Conservation (phyloP, 23 tunicate genomes). For the Styela clava region DNA sequence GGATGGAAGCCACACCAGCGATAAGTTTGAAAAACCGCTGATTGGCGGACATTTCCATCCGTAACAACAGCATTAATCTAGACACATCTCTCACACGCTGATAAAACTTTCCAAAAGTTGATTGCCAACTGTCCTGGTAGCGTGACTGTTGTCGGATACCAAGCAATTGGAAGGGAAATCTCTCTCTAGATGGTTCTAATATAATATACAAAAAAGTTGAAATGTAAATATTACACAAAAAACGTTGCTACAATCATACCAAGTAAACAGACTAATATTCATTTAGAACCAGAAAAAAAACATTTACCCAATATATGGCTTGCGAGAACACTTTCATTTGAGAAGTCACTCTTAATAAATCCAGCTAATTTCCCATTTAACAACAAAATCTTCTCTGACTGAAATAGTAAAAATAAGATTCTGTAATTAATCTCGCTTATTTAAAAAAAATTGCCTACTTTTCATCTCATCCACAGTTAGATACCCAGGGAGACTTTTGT, state of each 20-base stretch:
- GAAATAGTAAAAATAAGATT: no score
- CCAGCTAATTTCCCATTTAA: conserved; percentile 39
- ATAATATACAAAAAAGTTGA: background rate
- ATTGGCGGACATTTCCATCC: background rate
- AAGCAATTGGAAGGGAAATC: background rate
- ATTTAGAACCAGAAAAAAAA: no score
- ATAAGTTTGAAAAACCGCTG: background rate
- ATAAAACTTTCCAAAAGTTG: background rate
- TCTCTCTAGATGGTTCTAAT: background rate
- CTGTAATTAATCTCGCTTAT: no score
- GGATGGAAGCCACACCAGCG: background rate
- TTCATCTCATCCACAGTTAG: no score
- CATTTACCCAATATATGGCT: conserved; percentile 24
- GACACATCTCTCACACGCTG: background rate
- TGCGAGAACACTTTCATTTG: background rate
- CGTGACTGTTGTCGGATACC: background rate
- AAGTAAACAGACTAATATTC: no score
- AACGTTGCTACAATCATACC: no score
- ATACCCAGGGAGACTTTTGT: background rate
- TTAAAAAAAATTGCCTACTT: background rate
- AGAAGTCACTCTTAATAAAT: background rate
- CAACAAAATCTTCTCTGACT: conserved; percentile 40
- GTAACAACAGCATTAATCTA: background rate
- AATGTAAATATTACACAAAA: no score
- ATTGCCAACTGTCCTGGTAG: background rate